Evolutionary conservation across 2,888 invertebrate species (phyloP), one percentile per base, ranked within the genome.

Genomic region (Cataglyphis albicans): DNA sequence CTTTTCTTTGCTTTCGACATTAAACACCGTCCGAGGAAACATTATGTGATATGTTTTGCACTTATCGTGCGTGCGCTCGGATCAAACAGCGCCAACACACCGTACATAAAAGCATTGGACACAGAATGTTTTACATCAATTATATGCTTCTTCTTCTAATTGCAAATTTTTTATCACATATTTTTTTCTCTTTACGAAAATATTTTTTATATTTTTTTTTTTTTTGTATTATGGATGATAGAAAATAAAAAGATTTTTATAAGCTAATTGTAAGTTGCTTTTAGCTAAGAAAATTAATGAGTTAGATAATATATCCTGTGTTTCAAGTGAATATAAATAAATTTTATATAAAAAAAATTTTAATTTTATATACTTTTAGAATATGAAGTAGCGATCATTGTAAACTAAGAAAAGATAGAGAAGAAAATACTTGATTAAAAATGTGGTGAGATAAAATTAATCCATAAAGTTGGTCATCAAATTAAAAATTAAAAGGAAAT

Each of bases 241-340:
- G 7, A 59, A 73, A 59, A 57, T n/a, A 25, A 73, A 59, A 29
- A n/a, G 3, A 3, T 38, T 72, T 57, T 38, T 5, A 25, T 35
- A 35, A 41, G 3, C 3, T 9, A 52, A 7, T 1, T 52, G 2
- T 52, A 41, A 73, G 25, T 59, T 73, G 41, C 29, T 73, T 73
- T 73, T 70, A 10, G 57, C 12, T 25, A 21, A 38, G 10, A 57
- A 72, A 72, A 12, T 57, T 38, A 72, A 38, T 18, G 18, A 72
- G 5, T 57, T 72, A 57, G 38, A 57, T 38, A 29, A 29, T 21
- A 41, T 41, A 59, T 12, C 10, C 12, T 59, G 29, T 4, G 10
- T 73, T 15, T 59, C 57, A 63, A 64, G 48, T n/a, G 48, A 59
- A 41, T 59, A 29, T 7, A 38, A 59, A 12, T 21, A 3, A 2